These are phyloP conservation scores for Echinometra lucunter DNA, from an alignment of 53 echinoderm and acorn worm species.

Conservation along the genomic window DNA sequence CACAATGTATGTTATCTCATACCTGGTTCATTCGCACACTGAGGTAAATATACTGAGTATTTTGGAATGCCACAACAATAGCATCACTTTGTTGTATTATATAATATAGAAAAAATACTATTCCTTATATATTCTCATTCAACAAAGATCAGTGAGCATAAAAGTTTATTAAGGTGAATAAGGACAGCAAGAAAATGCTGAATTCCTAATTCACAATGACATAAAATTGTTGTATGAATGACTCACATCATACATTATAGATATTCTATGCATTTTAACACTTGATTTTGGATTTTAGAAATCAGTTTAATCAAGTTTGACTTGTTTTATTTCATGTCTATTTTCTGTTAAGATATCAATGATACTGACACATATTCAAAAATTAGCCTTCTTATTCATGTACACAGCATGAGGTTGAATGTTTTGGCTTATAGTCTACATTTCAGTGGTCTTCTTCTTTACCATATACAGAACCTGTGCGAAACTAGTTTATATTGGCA, in stretches of 20 bases:
- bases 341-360: background rate
- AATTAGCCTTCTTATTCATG: too few relatives aligned
- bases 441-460: background rate
- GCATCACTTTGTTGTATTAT: background rate
- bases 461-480: background rate
- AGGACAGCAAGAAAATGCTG: background rate
- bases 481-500: background rate
- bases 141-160: background rate
- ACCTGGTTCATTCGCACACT: background rate
- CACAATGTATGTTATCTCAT: background rate
- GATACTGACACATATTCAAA: too few relatives aligned
- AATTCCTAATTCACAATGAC: background rate
- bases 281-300: background rate
- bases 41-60: background rate
- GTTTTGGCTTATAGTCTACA: background rate
- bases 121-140: background rate
- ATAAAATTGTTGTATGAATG: background rate
- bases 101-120: background rate
- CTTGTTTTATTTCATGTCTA: background rate
- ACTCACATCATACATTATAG: background rate
- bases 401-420: too few relatives aligned
- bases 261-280: background rate
- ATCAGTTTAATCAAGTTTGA: background rate
- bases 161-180: background rate
- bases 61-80: constrained; percentile 32